phyloP scores from a whole-genome alignment of 2,888 invertebrate genomes.

The Scrobipalpa atriplicella region DNA sequence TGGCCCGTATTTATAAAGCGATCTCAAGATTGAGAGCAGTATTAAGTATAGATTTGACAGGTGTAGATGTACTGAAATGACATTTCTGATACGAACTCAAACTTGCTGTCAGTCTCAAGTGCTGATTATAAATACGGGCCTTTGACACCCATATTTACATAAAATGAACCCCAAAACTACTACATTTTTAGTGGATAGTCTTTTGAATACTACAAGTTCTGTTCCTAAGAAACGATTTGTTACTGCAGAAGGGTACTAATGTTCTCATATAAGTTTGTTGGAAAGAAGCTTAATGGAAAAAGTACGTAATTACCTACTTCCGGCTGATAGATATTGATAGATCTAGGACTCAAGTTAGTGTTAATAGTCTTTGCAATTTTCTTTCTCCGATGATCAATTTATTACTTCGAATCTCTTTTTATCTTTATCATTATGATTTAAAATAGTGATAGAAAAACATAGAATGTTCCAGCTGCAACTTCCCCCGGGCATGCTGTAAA shows the following conservation, averaged over 20 bases:
- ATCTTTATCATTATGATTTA: neutral
- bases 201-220: neutral
- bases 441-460: no score
- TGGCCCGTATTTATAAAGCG: no score
- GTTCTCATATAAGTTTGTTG: conserved; percentile 19
- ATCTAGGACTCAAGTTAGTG: neutral
- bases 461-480: no score
- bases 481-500: no score
- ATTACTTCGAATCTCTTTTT: neutral
- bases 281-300: conserved; percentile 13
- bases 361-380: neutral
- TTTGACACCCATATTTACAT: no score
- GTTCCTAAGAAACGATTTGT: conserved; percentile 9
- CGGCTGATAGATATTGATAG: conserved; percentile 4
- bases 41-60: no score
- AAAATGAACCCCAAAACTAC: no score
- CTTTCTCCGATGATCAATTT: neutral
- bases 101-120: no score
- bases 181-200: neutral
- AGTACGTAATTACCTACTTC: conserved; percentile 11
- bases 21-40: no score
- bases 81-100: no score
- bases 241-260: conserved; percentile 10
- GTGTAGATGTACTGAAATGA: no score
- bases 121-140: no score